phyloP scores from a whole-genome alignment of 1,140 invertebrate species.

The Aphaenogaster ashmeadi region DNA sequence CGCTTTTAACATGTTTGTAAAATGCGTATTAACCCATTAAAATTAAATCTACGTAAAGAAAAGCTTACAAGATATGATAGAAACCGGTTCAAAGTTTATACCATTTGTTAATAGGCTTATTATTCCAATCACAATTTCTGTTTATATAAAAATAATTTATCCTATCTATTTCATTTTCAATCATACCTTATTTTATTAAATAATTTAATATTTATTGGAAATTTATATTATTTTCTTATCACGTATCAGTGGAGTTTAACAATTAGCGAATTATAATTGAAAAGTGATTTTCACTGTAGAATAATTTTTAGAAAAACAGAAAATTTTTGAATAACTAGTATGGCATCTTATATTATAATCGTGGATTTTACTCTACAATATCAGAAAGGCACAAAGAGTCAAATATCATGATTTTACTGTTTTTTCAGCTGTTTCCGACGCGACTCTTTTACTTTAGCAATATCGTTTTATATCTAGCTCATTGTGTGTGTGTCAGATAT shows the following conservation, averaged over 20 bases:
- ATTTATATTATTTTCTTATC: not conserved
- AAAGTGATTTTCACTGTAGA: not conserved
- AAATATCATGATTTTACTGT: not conserved
- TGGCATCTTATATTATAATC: not conserved
- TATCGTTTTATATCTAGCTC: conserved; percentile 68
- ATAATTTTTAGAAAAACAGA: not conserved
- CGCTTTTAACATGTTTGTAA: too few species aligned
- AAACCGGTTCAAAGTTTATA: not conserved
- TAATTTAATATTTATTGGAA: not conserved
- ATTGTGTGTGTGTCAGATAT: not conserved
- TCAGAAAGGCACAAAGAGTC: not conserved
- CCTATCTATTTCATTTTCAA: not conserved
- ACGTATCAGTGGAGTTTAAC: not conserved
- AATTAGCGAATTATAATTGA: not conserved
- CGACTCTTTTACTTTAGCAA: conserved; percentile 41
- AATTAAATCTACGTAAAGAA: not conserved
- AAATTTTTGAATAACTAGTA: not conserved
- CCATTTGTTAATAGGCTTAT: not conserved
- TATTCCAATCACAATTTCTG: not conserved
- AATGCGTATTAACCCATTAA: not conserved
- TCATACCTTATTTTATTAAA: not conserved
- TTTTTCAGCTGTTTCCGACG: not conserved
- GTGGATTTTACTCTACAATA: not conserved
- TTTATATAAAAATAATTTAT: not conserved
- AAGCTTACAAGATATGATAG: not conserved